A percentile compares a stretch with the other conserved stretches of the same genome.
phyloP scores from a whole-genome alignment of 2,888 invertebrate species.

The Schizotus pectinicornis region DNA sequence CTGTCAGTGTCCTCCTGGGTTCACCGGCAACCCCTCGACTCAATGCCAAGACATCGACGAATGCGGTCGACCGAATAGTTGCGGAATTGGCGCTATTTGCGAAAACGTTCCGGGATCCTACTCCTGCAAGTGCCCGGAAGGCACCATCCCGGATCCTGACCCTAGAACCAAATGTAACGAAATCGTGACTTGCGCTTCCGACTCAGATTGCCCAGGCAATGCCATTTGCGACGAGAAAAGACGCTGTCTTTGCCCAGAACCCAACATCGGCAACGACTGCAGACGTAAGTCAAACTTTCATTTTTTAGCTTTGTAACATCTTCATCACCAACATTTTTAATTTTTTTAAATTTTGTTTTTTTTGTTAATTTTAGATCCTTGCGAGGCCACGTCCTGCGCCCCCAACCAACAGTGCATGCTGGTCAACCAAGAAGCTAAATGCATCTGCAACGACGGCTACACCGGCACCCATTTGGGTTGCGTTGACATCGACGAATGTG shows the following conservation, averaged over 20 bases:
- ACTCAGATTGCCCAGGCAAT: conserved; percentile 88
- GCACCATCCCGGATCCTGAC: conserved; percentile 83
- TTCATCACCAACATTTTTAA: no score
- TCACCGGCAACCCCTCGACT: conserved; percentile 81
- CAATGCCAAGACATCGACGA: conserved; percentile 86
- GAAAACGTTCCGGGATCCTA: conserved; percentile 79
- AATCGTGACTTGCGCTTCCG: conserved; percentile 76
- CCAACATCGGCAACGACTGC: conserved; percentile 90
- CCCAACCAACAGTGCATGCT: conserved; percentile 90
- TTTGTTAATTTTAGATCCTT: conserved; percentile 79
- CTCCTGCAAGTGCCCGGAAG: conserved; percentile 81
- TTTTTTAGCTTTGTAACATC: conserved; percentile 17
- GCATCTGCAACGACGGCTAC: conserved; percentile 83
- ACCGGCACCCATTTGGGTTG: conserved; percentile 76
- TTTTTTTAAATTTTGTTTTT: no score
- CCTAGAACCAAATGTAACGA: conserved; percentile 81
- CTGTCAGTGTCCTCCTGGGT: conserved; percentile 85
- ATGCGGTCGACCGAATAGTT: conserved; percentile 72
- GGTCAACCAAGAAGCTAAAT: conserved; percentile 81
- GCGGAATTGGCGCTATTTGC: conserved; percentile 84
- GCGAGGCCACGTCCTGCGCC: conserved; percentile 83
- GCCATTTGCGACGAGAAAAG: conserved; percentile 80
- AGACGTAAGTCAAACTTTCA: conserved; percentile 74
- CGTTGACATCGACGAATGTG: conserved; percentile 89
- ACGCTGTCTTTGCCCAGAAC: conserved; percentile 87